Evolutionary conservation across 2,797 vertebrate species (phyloP), one percentile per base, ranked within the genome.

Genomic region (Myoxocephalus aenaeus): DNA sequence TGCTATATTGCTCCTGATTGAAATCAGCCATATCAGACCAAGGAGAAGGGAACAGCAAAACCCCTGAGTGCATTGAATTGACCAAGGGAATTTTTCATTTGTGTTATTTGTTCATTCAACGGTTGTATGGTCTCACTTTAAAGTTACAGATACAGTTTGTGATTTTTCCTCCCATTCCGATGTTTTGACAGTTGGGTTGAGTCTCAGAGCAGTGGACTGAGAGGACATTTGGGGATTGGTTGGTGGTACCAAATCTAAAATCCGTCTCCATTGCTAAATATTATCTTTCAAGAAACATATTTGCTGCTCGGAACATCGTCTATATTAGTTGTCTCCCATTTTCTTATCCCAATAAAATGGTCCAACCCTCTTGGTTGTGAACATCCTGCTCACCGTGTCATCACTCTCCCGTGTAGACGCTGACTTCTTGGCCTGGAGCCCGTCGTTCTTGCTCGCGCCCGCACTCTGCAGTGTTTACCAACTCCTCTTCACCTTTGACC

Each of bases 351-450:
- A 53, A 25, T 53, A 13, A 53, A 25, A 13, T 53, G 22, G 50
- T 25, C 50, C 50, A 13, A 53, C 10, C n/a, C 12, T 25, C 4
- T 53, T 53, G 50, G 50, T 53, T 13, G 50, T 53, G 50, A 12
- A 53, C 50, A 25, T 36, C 32, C 36, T n/a, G 8, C 20, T 67
- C 58, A 77, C 17, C 51, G 18, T 65, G 64, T 48, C 38, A 4
- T 70, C 11, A 3, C 42, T 46, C 4, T 22, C 14, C 6, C 70
- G 1, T 78, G 48, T 54, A 92, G 84, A 75, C 63, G 46, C 20
- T 46, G 56, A 4, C 65, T 11, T 84, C 75, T 0, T 83, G 86
- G 73, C 85, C 86, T 10, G 73, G 73, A 65, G 62, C 64, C 40
- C 22, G 79, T 22, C 18, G 15, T 5, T 53, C 76, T 40, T 46